Base-by-base conservation (phyloP, 2,113 vertebrate species). In the Parus major region DNA sequence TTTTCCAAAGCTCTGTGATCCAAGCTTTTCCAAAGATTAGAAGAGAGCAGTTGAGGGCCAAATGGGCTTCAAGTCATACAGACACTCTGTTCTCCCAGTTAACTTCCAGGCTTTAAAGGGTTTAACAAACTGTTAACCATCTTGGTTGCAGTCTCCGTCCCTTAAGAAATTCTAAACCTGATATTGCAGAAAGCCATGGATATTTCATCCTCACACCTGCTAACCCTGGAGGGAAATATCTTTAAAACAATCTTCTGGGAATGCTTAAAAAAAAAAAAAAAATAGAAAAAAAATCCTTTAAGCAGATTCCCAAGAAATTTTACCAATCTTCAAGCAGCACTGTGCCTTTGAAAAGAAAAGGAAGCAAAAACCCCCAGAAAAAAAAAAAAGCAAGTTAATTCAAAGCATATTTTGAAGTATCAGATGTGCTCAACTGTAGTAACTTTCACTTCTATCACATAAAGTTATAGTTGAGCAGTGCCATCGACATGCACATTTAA, bases 211-310 rank as follows among this genome's bases (percentile, higher is more conserved):
- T 96, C 80, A 94, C 94, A 96, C 96, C 96, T 96, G 96, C 95
- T 93, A 95, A 96, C 86, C 95, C 96, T 96, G 88, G 59, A 94
- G 96, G 94, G 92, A 95, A 96, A 96, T 96, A 95, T 89, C 95
- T 96, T 92, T 86, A 77, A 93, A 95, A 89, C 81, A 96, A 95
- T 95, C 73, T 93, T 88, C 90, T 92, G 91, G 94, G 96, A 96
- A 95, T 92, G 92, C 24, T 84, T 86, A 13, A 81, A 86, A 86
- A 81, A 92, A 91, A 88, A 59, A 69, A 39, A 75, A 15, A 42
- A 42, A 82, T 66, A 87, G 70, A 86, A 72, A 15, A 42, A 70
- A 87, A 73, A 86, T 82, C 92, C 85, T 96, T 46, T 77, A 21
- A 95, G 80, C 61, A 81, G 78, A 90, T 95, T 97, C 85, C 83